Evolutionary conservation across 2,888 invertebrate species (phyloP), one percentile per base, ranked within the genome.

Genomic region (Mongoloraphidia duomilia): DNA sequence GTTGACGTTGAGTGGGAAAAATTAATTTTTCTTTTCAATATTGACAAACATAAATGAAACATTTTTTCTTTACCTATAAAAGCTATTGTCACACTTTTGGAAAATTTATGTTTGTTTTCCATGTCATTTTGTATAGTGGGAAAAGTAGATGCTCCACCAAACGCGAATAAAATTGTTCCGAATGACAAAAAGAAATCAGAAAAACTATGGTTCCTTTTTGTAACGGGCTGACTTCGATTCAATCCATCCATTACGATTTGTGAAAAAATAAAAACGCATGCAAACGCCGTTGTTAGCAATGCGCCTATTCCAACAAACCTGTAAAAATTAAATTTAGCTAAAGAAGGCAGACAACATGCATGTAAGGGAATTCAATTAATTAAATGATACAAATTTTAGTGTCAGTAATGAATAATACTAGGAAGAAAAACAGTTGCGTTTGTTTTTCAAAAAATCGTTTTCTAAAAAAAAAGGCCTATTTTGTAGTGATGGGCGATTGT

Each of bases 111-210:
- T 57, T 79, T 79, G 52, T 82, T 74, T 17, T 66, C 65, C 84
- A 85, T 86, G 59, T 86, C 85, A 56, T 84, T 82, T 62, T 85
- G 85, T 47, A 86, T 82, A 1, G 84, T 85, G 3, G 85, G 85
- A 65, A 86, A 86, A 2, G 81, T 77, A 1, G 82, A 79, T 8
- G 82, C 82, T 3, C 84, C 84, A 6, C 83, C 82, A 59, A 82
- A 83, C 0, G 82, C 74, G 61, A 83, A 84, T 62, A 82, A 68
- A 50, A 84, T 76, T 8, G 79, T 79, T 8, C 84, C 83, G 58
- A 82, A 79, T 0, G 82, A 76, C 34, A 82, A 63, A 62, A 80
- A 82, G 65, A 84, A 82, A 53, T 79, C 77, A 50, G 69, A 66
- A 60, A 80, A 77, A 1, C 72, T 72, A 57, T 78, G 76, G 9